Evolutionary conservation across 2,797 vertebrate species (phyloP), one percentile per base, ranked within the genome.

Genomic region (Urophycis tenuis): DNA sequence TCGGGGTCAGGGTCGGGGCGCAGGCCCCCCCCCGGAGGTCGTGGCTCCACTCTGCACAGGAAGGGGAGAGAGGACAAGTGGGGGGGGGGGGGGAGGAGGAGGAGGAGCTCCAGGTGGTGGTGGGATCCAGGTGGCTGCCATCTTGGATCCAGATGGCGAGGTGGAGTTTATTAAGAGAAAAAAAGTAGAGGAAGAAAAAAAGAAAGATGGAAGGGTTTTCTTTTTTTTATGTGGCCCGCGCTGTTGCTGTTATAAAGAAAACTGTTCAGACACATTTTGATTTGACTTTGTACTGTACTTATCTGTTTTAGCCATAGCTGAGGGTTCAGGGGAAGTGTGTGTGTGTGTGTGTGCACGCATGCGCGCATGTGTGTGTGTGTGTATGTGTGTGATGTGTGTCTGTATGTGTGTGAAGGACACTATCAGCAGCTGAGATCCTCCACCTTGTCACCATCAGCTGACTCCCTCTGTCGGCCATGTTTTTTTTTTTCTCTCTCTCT

Each of bases 381-480:
- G 75, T 33, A 15, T 7, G 34, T 14, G 75, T 22, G 34, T 39
- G 60, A 25, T 14, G 75, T 22, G 34, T 39, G 60, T n/a, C 39
- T 32, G 75, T 25, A 30, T 77, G 75, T 33, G 39, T 49, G 14
- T 25, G 39, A 75, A 77, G 72, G 70, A 78, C 71, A 75, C 78
- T 74, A 72, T 81, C 41, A 36, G 77, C 80, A 78, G 81, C 74
- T 71, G 75, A 81, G 78, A 82, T 74, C 78, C 85, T 80, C 78
- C 86, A 82, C 81, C 79, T 77, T 87, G 85, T 88, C 85, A 86
- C 78, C 72, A 73, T 89, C 90, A 89, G 88, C 84, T 90, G 89
- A 89, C 89, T 78, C 73, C 85, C 81, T 86, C 81, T 82, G 82
- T 73, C 72, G 41, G 77, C 36, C 39, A 49, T 25, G 41, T 49